These are phyloP conservation scores for Meles meles DNA, from an alignment of 2,113 vertebrate genomes.

Conservation along the genomic window DNA sequence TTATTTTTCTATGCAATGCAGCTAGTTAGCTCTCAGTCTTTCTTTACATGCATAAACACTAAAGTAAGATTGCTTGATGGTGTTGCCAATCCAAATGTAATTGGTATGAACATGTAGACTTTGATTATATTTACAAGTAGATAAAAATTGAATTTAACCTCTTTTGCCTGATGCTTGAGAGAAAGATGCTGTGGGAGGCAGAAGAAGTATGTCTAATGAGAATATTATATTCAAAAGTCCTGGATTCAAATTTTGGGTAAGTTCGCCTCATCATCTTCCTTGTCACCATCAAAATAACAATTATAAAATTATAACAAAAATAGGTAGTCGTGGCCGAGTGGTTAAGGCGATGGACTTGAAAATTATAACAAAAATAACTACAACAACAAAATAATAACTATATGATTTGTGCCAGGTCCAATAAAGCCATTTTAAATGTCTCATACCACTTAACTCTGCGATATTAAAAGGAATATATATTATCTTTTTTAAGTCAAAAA, in stretches of 20 bases:
- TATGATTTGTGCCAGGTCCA: not conserved
- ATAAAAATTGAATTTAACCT: constrained; percentile 11
- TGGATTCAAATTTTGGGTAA: not conserved
- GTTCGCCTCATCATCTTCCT: not conserved
- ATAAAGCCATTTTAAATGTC: not conserved
- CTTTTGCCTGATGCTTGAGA: not conserved
- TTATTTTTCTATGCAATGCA: not conserved
- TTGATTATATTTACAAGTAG: constrained; percentile 27
- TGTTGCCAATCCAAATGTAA: not conserved
- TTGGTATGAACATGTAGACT: not conserved
- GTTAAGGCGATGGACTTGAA: no score
- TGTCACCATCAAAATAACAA: not conserved
- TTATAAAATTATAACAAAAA: not conserved
- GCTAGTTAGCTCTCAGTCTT: not conserved
- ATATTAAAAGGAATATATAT: not conserved
- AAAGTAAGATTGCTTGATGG: not conserved
- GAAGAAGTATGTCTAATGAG: not conserved
- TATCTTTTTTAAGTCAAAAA: not conserved
- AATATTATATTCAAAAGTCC: not conserved
- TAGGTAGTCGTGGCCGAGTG: no score
- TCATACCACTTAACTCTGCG: not conserved
- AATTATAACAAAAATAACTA: not conserved
- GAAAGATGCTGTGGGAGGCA: not conserved
- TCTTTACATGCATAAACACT: not conserved
- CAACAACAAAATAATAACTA: not conserved